These are phyloP conservation scores for Zaprionus davidi DNA, from an alignment of 1,140 invertebrate species.

Conservation along the genomic window DNA sequence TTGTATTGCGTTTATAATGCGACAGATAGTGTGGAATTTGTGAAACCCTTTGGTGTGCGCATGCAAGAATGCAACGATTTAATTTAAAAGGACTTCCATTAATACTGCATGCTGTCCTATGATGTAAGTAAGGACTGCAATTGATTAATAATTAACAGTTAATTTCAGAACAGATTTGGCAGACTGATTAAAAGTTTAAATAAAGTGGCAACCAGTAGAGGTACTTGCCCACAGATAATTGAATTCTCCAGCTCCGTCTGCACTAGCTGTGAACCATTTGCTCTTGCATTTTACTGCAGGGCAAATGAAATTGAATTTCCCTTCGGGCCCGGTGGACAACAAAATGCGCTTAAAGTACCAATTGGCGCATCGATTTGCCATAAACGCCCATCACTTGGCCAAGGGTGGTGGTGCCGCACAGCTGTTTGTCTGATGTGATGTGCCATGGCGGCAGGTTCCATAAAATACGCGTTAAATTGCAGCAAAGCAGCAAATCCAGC, in stretches of 20 bases:
- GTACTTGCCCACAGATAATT: background rate
- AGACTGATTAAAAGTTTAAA: background rate
- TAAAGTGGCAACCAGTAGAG: background rate
- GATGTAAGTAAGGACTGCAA: background rate
- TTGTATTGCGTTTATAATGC: background rate
- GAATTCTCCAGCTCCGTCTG: background rate
- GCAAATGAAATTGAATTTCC: constrained; percentile 27
- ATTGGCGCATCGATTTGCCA: constrained; percentile 45
- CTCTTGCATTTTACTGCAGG: constrained; percentile 14
- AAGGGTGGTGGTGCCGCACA: constrained; percentile 14
- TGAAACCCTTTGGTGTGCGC: too few species aligned
- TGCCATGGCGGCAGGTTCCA: constrained; percentile 6
- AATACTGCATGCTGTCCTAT: background rate
- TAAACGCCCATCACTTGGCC: constrained; percentile 36
- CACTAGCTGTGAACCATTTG: background rate
- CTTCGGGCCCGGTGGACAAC: constrained; percentile 3
- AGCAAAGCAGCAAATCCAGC: constrained; percentile 62
- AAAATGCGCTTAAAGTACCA: constrained; percentile 42
- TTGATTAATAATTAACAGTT: background rate
- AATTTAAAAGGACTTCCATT: background rate
- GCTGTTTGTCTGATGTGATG: background rate
- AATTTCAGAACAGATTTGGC: constrained; percentile 1
- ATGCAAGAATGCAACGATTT: background rate
- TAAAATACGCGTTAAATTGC: constrained; percentile 53
- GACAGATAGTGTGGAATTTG: background rate